A percentile compares a stretch with the other conserved stretches of the same genome.
Conservation (phyloP, 2,113 vertebrate species). For the Nycticebus coucang region DNA sequence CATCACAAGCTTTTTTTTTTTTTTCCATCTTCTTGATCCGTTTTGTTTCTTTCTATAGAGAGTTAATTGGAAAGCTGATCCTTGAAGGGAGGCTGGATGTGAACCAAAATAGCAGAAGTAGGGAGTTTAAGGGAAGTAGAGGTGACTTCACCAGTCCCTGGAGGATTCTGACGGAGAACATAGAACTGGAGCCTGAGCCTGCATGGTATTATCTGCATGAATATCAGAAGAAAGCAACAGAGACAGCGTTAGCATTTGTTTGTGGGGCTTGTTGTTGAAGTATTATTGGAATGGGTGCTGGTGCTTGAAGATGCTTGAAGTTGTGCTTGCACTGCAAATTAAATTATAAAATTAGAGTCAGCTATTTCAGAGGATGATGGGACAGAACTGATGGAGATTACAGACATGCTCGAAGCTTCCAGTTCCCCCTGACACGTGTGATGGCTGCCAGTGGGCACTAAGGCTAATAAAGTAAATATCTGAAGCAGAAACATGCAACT, state of each 20-base stretch:
- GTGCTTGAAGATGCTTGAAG: neutral
- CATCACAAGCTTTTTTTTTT: neutral
- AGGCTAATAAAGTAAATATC: neutral
- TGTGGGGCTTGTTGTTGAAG: neutral
- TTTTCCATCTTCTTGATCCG: neutral
- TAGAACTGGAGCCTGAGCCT: neutral
- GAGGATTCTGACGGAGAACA: conserved; percentile 26
- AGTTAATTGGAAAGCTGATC: conserved; percentile 48
- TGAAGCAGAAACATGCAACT: neutral
- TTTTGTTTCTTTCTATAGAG: conserved; percentile 43
- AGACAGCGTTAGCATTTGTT: neutral
- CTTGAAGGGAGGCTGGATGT: conserved; percentile 7
- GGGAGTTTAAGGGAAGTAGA: neutral
- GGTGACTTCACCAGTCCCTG: neutral
- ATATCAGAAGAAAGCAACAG: neutral
- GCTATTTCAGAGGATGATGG: neutral
- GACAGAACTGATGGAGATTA: neutral
- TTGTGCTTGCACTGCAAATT: neutral
- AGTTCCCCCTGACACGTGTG: neutral
- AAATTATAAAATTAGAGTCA: conserved; percentile 13
- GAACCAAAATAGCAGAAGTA: conserved; percentile 48
- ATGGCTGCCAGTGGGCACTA: too few relatives aligned
- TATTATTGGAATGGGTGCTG: neutral
- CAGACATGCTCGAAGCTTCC: neutral
- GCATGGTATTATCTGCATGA: neutral